A percentile compares a stretch with the other conserved stretches of the same genome.
Evolutionary conservation across 2,113 vertebrate genomes (phyloP).

Genomic region (Hepsetus odoe): DNA sequence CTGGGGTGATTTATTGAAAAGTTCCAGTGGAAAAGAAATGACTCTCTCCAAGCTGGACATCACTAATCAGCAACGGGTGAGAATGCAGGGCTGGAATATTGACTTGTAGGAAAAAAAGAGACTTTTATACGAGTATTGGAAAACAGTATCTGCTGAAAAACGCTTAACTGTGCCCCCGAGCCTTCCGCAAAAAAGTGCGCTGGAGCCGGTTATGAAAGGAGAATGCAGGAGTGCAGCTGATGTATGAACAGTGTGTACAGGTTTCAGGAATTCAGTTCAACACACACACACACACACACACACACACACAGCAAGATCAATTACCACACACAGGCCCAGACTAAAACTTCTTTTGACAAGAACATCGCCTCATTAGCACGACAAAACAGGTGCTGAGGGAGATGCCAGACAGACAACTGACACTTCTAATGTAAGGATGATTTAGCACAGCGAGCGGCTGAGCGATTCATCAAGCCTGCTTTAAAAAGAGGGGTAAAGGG

Average conservation of each 20-base stretch:
- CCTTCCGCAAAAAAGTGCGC: not conserved
- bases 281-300: slow-evolving; percentile 1
- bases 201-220: not conserved
- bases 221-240: not conserved
- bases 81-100: too few relatives aligned
- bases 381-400: not conserved
- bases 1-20: too few relatives aligned
- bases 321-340: slow-evolving; percentile 2
- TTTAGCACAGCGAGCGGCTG: not conserved
- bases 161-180: too few relatives aligned
- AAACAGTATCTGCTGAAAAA: too few relatives aligned
- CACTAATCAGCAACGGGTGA: too few relatives aligned
- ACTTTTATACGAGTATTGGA: too few relatives aligned
- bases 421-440: not conserved
- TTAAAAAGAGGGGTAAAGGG: not conserved
- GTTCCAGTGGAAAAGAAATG: too few relatives aligned
- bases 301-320: not conserved
- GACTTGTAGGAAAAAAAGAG: too few relatives aligned
- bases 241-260: not conserved
- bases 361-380: not conserved
- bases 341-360: not conserved
- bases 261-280: not conserved
- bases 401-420: not conserved
- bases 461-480: not conserved
- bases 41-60: too few relatives aligned